Evolutionary conservation across 2,888 invertebrate genomes (phyloP), one percentile per base, ranked within the genome.

Genomic region (Ophion slaviceki): DNA sequence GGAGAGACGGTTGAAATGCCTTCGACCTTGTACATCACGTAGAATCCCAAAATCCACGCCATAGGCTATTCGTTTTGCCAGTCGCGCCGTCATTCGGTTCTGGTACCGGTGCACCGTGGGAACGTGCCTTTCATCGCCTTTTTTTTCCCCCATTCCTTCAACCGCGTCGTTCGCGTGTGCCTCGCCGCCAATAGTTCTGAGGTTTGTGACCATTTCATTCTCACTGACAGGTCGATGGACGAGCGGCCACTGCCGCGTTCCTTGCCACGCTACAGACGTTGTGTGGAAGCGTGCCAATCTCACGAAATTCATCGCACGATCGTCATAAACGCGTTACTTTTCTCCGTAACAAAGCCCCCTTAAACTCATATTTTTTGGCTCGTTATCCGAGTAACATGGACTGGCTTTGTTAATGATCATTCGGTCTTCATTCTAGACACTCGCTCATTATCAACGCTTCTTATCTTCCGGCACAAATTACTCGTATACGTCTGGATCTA

Each of bases 291-390:
- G 47, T 61, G 67, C 40, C 68, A 64, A 75, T 85, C 74, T 81
- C 84, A 67, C 80, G 68, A 84, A 84, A 90, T 90, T 89, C 90
- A 84, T 80, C 84, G 87, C 89, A 90, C 90, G 89, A 89, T 86
- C 84, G 82, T 88, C 86, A 88, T 90, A 90, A 89, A 90, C 85
- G 89, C 76, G 62, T 77, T 80, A 80, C 87, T 84, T 88, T 88
- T 86, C 76, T 67, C 83, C 74, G 76, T 66, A 80, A 84, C 78
- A 81, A 85, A 84, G 66, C 74, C 71, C 77, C 61, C 70, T 74
- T 78, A 68, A 80, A 71, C 80, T 83, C 64, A 45, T 53, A 77
- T 53, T 36, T 61, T 83, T 70, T 28, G 28, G 61, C 61, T 47
- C 45, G n/a, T 66, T 47, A 59, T 24, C 36, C 57, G 28, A 10